Percentiles rank a stretch among this genome's conserved stretches.
phyloP scores from a whole-genome alignment of 2,797 vertebrate species.

The Setipinna tenuifilis region DNA sequence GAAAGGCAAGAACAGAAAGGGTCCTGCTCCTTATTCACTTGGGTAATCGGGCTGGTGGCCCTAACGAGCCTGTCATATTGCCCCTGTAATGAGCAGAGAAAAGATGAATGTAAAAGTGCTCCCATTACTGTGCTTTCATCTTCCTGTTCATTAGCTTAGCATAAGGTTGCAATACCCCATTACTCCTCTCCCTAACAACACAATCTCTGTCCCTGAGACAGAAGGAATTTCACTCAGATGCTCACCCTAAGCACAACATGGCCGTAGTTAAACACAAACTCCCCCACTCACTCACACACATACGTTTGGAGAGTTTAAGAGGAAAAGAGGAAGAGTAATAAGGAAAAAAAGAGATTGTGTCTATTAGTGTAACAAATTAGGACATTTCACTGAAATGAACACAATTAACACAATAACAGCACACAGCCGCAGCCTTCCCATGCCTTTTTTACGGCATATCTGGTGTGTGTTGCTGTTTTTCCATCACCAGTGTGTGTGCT shows the following conservation, averaged over 20 bases:
- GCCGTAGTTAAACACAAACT: not conserved
- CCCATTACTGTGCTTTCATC: conserved; percentile 78
- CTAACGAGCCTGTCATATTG: conserved; percentile 80
- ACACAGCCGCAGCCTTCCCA: not conserved
- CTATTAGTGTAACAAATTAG: conserved; percentile 17
- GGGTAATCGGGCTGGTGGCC: conserved; percentile 80
- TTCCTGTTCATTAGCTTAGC: conserved; percentile 82
- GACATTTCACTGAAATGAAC: conserved; percentile 10
- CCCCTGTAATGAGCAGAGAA: conserved; percentile 78
- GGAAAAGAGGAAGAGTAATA: conserved; percentile 4
- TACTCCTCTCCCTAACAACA: conserved; percentile 59
- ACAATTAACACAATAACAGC: conserved; percentile 1
- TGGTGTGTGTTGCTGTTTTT: not conserved
- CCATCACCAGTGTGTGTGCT: conserved; percentile 35
- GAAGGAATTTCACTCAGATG: conserved; percentile 24
- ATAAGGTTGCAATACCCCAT: conserved; percentile 79
- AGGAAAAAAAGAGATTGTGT: not conserved
- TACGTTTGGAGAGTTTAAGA: not conserved
- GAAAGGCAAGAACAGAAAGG: conserved; percentile 50
- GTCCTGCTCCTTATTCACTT: conserved; percentile 75
- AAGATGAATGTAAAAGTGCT: conserved; percentile 81
- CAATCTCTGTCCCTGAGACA: conserved; percentile 36
- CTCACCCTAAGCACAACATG: not conserved
- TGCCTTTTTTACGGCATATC: not conserved
- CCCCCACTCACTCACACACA: conserved; percentile 25